A percentile compares a stretch with the other conserved stretches of the same genome.
Evolutionary conservation across 1,140 invertebrate species (phyloP).

Genomic region (Drosophila nikananu): DNA sequence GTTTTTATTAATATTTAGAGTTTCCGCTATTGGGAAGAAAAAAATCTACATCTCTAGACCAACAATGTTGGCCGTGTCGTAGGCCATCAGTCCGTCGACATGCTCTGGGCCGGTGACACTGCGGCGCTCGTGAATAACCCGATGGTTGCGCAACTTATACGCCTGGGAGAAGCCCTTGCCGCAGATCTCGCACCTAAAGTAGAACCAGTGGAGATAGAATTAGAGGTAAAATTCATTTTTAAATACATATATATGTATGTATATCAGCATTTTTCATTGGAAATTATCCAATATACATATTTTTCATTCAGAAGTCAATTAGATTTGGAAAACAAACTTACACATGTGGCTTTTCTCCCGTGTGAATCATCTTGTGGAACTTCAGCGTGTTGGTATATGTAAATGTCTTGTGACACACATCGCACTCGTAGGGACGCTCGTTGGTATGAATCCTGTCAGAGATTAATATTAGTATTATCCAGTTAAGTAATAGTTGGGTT

Average conservation of each 20-base stretch:
- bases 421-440: constrained; percentile 87
- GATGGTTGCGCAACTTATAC: constrained; percentile 78
- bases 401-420: constrained; percentile 88
- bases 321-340: constrained; percentile 50
- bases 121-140: constrained; percentile 65
- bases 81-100: constrained; percentile 39
- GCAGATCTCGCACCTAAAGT: constrained; percentile 74
- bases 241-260: too few species aligned
- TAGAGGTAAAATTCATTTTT: background rate
- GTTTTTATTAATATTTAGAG: constrained; percentile 31
- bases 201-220: background rate
- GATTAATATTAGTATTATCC: background rate
- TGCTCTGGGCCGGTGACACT: constrained; percentile 26
- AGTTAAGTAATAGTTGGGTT: too few species aligned
- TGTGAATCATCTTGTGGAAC: constrained; percentile 84
- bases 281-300: background rate
- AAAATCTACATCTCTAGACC: constrained; percentile 62
- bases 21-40: constrained; percentile 6
- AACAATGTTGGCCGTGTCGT: constrained; percentile 54
- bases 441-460: constrained; percentile 87
- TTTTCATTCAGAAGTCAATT: background rate
- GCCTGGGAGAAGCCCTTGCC: constrained; percentile 79
- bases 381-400: constrained; percentile 86
- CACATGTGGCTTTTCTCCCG: constrained; percentile 82
- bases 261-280: background rate